These are phyloP conservation scores for Hydrophis major DNA, from an alignment of 2,797 vertebrate genomes.

Conservation along the genomic window DNA sequence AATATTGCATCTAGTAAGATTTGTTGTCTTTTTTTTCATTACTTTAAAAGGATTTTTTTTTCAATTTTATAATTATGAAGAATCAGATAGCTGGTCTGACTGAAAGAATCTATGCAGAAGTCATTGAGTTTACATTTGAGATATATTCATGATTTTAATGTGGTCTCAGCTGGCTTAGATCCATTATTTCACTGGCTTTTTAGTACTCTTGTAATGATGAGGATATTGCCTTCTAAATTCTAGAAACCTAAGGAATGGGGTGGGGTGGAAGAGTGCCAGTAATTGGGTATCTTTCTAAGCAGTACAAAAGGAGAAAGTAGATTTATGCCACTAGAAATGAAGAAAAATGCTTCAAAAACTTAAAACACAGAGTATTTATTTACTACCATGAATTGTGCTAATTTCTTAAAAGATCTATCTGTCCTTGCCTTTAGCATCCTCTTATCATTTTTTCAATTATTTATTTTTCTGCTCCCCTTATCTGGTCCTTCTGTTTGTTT, in stretches of 20 bases:
- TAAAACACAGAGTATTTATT: neutral
- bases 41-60: neutral
- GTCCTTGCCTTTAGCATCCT: constrained; percentile 29
- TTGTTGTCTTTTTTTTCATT: neutral
- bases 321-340: neutral
- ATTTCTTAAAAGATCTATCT: neutral
- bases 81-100: neutral
- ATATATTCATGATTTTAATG: neutral
- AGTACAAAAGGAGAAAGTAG: neutral
- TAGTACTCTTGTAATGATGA: neutral
- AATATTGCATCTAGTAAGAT: neutral
- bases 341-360: neutral
- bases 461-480: constrained; percentile 49
- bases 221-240: neutral
- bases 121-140: neutral
- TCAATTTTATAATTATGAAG: neutral
- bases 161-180: no score
- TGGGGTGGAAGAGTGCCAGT: neutral
- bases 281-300: neutral
- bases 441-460: constrained; percentile 35
- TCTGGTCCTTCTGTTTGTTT: constrained; percentile 52
- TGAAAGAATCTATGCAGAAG: neutral
- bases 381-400: neutral
- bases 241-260: neutral
- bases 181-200: neutral